phyloP scores from a whole-genome alignment of 2,888 invertebrate species.

The Hesperia comma region DNA sequence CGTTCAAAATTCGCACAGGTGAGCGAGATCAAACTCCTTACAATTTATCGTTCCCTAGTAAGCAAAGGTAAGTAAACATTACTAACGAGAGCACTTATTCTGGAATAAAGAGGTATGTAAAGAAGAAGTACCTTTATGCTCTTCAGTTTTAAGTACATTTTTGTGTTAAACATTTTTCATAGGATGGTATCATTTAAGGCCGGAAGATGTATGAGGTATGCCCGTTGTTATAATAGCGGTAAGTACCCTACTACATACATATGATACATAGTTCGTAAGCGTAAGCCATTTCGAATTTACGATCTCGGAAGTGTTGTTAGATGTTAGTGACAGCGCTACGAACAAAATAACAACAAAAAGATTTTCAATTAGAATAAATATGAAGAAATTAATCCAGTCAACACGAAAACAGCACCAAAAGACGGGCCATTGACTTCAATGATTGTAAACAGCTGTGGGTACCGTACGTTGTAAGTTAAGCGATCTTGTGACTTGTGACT shows the following conservation, averaged over 20 bases:
- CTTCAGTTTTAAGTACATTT: not conserved
- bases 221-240: conserved; percentile 23
- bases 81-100: conserved; percentile 16
- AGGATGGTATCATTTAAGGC: conserved; percentile 37
- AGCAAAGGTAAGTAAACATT: conserved; percentile 29
- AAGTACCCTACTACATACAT: too few species aligned
- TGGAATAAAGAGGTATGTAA: not conserved
- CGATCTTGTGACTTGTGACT: too few species aligned
- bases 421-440: too few species aligned
- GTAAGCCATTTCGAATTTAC: conserved; percentile 24
- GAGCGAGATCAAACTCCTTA: conserved; percentile 28
- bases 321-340: not conserved
- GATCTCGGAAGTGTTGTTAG: conserved; percentile 4
- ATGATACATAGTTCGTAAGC: conserved; percentile 26
- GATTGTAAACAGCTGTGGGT: too few species aligned
- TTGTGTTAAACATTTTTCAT: not conserved
- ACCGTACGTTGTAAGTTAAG: too few species aligned
- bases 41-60: conserved; percentile 34
- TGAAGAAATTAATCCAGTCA: too few species aligned
- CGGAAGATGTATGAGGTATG: conserved; percentile 30
- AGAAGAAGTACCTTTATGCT: conserved; percentile 12
- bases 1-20: conserved; percentile 26
- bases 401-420: too few species aligned
- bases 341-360: too few species aligned
- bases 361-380: too few species aligned